Evolutionary conservation across 2,797 vertebrate genomes (phyloP), one percentile per base, ranked within the genome.

Genomic region (Sebastes glaucus): DNA sequence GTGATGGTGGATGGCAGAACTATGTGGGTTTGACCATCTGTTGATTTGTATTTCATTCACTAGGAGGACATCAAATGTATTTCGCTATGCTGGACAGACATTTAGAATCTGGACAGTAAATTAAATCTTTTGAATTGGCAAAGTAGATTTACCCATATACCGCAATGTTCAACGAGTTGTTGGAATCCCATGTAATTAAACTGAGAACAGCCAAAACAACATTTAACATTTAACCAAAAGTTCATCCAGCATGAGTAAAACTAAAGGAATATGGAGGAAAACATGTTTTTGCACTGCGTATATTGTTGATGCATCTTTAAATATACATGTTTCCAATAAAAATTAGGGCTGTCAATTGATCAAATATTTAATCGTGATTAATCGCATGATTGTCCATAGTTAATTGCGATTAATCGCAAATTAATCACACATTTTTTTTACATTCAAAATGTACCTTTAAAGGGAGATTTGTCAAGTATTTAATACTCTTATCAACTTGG

Each of bases 21-120:
- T 32, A 61, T 62, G 60, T 68, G 30, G 38, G 52, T 74, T 78
- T 81, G 57, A 35, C 65, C 73, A 64, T 87, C 60, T 86, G 73
- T 77, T 82, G 70, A 81, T 77, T 68, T 72, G 42, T 30, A n/a
- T 61, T 82, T 71, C 16, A 72, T 22, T 77, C n/a, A 68, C 75
- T 33, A 2, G 4, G 53, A 57, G 13, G 33, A 66, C 30, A 70
- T 79, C 18, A 49, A 28, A 74, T 80, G 25, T 22, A 61, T n/a
- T 67, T 56, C 7, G n/a, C 38, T 62, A 2, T 46, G 16, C 14
- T 64, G 9, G 23, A 13, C 9, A 25, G 23, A 18, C 22, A 77
- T 62, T 33, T 53, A 33, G 32, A 27, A 28, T 73, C 52, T 32
- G 38, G 46, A 65, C 42, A 30, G 32, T 62, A 66, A 63, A 71